phyloP scores from a whole-genome alignment of 2,888 invertebrate species.

The Acrobasis suavella region DNA sequence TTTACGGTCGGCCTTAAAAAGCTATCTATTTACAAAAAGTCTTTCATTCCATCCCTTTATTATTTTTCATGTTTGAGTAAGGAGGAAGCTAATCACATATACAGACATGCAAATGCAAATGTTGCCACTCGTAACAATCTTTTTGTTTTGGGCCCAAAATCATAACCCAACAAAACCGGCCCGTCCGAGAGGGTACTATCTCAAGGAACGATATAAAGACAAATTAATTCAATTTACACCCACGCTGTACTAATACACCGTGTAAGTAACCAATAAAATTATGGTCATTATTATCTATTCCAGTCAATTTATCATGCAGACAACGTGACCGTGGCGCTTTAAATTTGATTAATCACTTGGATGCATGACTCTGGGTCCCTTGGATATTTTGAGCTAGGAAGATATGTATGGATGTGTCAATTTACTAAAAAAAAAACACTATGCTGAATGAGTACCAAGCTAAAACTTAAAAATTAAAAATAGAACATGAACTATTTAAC shows the following conservation, averaged over 20 bases:
- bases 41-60: no score
- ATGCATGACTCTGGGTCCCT: constrained; percentile 34
- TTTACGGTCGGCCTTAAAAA: no score
- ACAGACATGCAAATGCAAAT: no score
- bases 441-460: no score
- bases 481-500: no score
- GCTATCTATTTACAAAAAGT: no score
- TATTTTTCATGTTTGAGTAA: no score
- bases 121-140: no score
- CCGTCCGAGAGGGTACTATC: background rate
- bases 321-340: constrained; percentile 52
- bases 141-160: no score
- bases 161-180: background rate
- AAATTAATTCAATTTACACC: constrained; percentile 57
- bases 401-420: background rate
- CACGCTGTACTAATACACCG: constrained; percentile 34
- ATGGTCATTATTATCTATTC: constrained; percentile 61
- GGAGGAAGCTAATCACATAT: no score
- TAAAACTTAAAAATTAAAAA: no score
- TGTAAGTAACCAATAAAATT: constrained; percentile 41
- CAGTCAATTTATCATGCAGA: constrained; percentile 67
- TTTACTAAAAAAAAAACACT: background rate
- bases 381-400: background rate
- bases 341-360: constrained; percentile 70
- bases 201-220: constrained; percentile 36